Base-by-base conservation (phyloP, 2,113 vertebrate genomes). In the Pycnonotus jocosus region DNA sequence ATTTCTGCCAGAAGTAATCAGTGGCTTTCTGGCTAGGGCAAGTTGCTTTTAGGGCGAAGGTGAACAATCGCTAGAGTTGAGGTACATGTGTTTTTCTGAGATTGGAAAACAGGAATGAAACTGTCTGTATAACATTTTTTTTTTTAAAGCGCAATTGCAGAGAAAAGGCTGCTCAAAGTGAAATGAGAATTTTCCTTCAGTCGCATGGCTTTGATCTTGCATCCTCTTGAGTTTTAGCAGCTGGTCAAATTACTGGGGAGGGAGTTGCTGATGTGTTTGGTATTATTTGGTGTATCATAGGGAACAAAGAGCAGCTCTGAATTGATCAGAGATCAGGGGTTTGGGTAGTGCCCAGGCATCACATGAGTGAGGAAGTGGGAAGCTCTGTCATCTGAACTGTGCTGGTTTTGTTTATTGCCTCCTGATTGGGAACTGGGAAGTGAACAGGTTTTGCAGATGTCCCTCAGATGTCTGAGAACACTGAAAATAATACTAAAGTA, bases 271-370 rank as follows among this genome's bases (percentile, higher is more conserved):
- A 13, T 95, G 15, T 18, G 22, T 60, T 81, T 81, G 53, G 53
- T 73, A n/a, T 92, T 85, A 70, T 37, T 84, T 78, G 64, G 33
- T 40, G 4, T 88, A 66, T 93, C 38, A 5, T 7, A 37, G 10
- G 20, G 28, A 86, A 45, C 68, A 88, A 91, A 95, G 70, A 35
- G 7, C 45, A 42, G 35, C 35, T 40, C 64, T 70, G 24, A 71
- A 78, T 30, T 94, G 86, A 47, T 62, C 68, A 47, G 74, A 50
- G 47, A 6, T 31, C 2, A 3, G 38, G 22, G 31, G 42, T 91
- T 81, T 1, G 10, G 19, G 31, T 82, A 79, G 38, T 79, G 60
- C 47, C 40, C 1, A 6, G 28, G 24, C 0, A 0, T 79, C 0
- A 0, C 18, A 2, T 7, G 13, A 53, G 47, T 76, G 17, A 72